phyloP scores from a whole-genome alignment of 2,113 vertebrate species.

The Chaetorhynchus papuensis region DNA sequence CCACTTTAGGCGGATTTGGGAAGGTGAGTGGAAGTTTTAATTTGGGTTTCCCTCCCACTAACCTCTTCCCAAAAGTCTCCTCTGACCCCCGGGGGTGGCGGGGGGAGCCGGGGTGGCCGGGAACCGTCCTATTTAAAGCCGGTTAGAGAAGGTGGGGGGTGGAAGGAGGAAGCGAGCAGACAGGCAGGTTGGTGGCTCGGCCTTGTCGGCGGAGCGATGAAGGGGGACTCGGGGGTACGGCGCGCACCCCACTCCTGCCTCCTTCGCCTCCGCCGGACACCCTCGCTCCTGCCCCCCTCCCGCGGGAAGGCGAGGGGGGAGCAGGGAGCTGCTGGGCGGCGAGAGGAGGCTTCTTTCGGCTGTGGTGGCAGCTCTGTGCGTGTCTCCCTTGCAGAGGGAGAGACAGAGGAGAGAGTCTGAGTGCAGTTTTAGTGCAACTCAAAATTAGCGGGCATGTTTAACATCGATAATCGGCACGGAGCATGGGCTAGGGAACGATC shows the following conservation, averaged over 20 bases:
- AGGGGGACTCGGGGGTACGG: constrained; percentile 72
- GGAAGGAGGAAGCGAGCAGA: constrained; percentile 59
- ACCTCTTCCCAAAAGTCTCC: constrained; percentile 74
- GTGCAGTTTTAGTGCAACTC: constrained; percentile 90
- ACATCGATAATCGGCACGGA: constrained; percentile 91
- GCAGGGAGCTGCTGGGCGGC: neutral
- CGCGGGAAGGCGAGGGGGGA: neutral
- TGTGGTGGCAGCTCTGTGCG: constrained; percentile 11
- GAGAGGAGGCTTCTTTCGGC: constrained; percentile 35
- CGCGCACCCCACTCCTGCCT: constrained; percentile 12
- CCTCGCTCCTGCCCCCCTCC: neutral
- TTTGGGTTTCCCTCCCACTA: constrained; percentile 76
- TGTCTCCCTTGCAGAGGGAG: constrained; percentile 22
- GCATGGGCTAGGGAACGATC: constrained; percentile 76
- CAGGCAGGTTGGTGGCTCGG: constrained; percentile 79
- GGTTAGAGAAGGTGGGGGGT: constrained; percentile 63
- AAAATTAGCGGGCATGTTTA: constrained; percentile 94
- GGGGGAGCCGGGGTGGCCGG: constrained; percentile 61
- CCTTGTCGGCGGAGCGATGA: constrained; percentile 79
- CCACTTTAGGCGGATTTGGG: constrained; percentile 97
- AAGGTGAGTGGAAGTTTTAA: constrained; percentile 95
- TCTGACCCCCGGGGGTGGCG: constrained; percentile 66
- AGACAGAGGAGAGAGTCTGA: constrained; percentile 71
- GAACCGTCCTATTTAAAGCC: constrained; percentile 58
- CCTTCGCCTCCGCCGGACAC: neutral